Evolutionary conservation across 1,140 invertebrate species (phyloP).

Genomic region (Calliopsis andreniformis): DNA sequence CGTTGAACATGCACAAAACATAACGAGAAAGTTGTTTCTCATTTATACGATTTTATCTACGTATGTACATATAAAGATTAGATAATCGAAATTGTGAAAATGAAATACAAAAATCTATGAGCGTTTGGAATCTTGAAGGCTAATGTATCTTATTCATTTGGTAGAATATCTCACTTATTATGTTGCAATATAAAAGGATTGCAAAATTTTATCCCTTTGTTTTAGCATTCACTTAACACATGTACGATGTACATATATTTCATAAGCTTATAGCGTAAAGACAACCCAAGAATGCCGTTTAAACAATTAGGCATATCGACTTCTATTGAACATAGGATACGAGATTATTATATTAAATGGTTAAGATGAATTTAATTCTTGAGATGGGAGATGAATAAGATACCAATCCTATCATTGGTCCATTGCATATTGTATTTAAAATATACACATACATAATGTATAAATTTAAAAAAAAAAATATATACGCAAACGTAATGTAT

Average conservation of each 20-base stretch:
- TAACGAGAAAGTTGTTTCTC: slow-evolving; percentile 21
- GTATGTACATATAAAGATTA: slow-evolving; percentile 63
- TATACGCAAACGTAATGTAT: slow-evolving; percentile 62
- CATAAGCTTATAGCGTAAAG: slow-evolving; percentile 20
- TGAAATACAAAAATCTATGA: slow-evolving; percentile 30
- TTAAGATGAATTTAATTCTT: slow-evolving; percentile 60
- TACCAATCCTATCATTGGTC: slow-evolving; percentile 64
- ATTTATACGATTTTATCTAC: slow-evolving; percentile 52
- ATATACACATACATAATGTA: slow-evolving; percentile 63
- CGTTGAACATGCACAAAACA: slow-evolving; percentile 45
- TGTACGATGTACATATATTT: slow-evolving; percentile 38
- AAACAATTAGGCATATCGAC: slow-evolving; percentile 59
- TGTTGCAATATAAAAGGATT: slow-evolving; percentile 21
- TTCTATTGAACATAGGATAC: slow-evolving; percentile 57
- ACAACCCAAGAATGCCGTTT: slow-evolving; percentile 36
- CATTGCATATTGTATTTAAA: slow-evolving; percentile 65
- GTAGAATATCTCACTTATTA: slow-evolving; percentile 30
- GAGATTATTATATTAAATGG: slow-evolving; percentile 58
- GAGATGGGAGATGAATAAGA: slow-evolving; percentile 56
- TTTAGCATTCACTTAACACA: slow-evolving; percentile 11
- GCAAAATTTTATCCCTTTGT: slow-evolving; percentile 17
- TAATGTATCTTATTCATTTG: slow-evolving; percentile 58
- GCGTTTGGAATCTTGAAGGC: slow-evolving; percentile 53
- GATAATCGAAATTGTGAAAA: slow-evolving; percentile 67
- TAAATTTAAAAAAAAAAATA: slow-evolving; percentile 65